Conservation (phyloP, 2,797 vertebrate species). For the Notolabrus celidotus region DNA sequence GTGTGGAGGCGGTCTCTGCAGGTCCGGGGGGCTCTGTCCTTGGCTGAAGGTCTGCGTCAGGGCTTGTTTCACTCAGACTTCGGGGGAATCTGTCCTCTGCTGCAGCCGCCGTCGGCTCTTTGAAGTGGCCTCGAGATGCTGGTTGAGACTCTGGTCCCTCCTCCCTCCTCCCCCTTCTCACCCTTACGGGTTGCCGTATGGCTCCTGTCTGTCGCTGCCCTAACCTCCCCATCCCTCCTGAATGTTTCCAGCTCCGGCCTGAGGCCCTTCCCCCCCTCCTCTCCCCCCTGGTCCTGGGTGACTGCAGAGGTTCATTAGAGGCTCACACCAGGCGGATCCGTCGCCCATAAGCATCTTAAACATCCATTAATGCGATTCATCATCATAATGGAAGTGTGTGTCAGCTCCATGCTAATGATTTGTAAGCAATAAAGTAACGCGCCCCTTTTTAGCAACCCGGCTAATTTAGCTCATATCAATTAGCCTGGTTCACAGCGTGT, state of each 20-base stretch:
- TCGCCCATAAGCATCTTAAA: slow-evolving; percentile 43
- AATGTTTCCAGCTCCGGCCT: neutral
- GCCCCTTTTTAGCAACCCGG: slow-evolving; percentile 51
- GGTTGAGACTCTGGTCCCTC: slow-evolving; percentile 4
- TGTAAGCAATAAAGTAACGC: slow-evolving; percentile 61
- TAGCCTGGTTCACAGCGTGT: slow-evolving; percentile 47
- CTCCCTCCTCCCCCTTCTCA: neutral
- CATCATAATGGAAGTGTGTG: slow-evolving; percentile 59
- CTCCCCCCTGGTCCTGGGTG: slow-evolving; percentile 20
- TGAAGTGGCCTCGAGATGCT: slow-evolving; percentile 28
- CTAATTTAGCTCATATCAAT: slow-evolving; percentile 61
- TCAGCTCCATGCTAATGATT: slow-evolving; percentile 65
- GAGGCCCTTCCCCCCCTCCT: neutral
- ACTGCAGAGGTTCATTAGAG: slow-evolving; percentile 45
- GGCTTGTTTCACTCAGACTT: slow-evolving; percentile 56
- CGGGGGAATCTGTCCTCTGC: slow-evolving; percentile 34
- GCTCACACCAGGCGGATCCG: slow-evolving; percentile 19
- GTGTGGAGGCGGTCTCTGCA: slow-evolving; percentile 32
- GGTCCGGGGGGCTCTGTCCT: slow-evolving; percentile 47
- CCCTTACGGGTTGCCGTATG: neutral
- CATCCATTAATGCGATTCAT: slow-evolving; percentile 65
- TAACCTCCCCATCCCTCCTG: neutral
- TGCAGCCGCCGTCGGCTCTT: slow-evolving; percentile 11
- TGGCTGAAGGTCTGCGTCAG: slow-evolving; percentile 55
- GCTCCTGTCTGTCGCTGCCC: neutral